phyloP scores from a whole-genome alignment of 2,113 vertebrate genomes.

The Leptobrachium leishanense region DNA sequence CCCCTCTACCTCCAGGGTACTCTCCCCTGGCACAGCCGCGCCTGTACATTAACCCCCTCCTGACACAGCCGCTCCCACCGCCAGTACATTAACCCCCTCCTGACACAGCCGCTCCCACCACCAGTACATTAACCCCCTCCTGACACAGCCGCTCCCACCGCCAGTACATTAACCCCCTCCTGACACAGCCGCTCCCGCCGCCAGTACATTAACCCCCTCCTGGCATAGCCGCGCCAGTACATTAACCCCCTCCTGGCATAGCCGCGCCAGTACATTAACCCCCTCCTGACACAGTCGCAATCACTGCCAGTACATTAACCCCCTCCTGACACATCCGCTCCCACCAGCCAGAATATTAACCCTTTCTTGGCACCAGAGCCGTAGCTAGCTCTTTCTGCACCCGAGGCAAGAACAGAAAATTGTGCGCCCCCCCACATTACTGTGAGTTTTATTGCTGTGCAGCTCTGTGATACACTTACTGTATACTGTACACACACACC shows the following conservation, averaged over 20 bases:
- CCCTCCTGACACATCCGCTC: neutral
- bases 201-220: neutral
- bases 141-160: neutral
- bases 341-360: neutral
- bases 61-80: neutral
- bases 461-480: too few species aligned
- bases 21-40: neutral
- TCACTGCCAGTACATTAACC: too few species aligned
- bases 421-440: too few species aligned
- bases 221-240: neutral
- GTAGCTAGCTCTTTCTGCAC: neutral
- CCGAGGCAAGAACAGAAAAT: too few species aligned
- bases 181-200: neutral
- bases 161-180: neutral
- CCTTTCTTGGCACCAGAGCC: neutral
- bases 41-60: too few species aligned
- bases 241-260: neutral
- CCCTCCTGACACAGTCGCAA: neutral
- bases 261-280: neutral
- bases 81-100: neutral
- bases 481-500: too few species aligned
- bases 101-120: neutral
- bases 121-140: neutral
- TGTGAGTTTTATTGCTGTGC: too few species aligned
- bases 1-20: neutral